Base-by-base conservation (phyloP, 2,113 vertebrate species). In the Callithrix jacchus region DNA sequence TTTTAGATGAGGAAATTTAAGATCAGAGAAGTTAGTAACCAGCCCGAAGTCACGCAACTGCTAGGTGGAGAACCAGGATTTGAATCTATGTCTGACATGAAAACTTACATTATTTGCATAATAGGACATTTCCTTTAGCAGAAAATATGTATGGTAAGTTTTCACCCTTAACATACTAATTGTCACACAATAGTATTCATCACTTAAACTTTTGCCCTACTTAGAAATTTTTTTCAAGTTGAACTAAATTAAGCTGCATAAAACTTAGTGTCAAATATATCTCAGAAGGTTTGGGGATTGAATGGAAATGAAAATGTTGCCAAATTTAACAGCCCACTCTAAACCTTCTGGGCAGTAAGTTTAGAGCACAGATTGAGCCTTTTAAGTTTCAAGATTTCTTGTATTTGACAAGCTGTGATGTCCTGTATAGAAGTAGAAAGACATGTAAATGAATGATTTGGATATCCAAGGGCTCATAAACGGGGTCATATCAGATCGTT, bases 321-420 rank as follows among this genome's bases (percentile, higher is more conserved):
- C 97, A 97, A 93, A 27, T 87, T 91, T 54, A 96, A 83, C 96
- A 98, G 77, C 95, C 84, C 89, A 96, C 89, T 94, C 90, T 93
- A 90, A 96, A 85, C 89, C 58, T 97, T 97, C 82, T 94, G 96
- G 94, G 54, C 52, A 91, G 45, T 97, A 79, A 58, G 45, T 94
- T 97, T 93, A 93, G 30, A 95, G 87, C 27, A 83, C 90, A 92
- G 84, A 96, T 54, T 97, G 89, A 97, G 40, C 61, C 56, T 95
- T 81, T 87, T 56, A 95, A 95, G 82, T 94, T 94, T 94, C 58
- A 58, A 90, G 89, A 95, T 92, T 92, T 52, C 52, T 90, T 94
- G 80, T 87, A 77, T 92, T 84, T 97, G 80, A 97, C 93, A 97
- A 96, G 45, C 84, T 97, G 88, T 85, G 56, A 87, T 96, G 45